A percentile compares a stretch with the other conserved stretches of the same genome.
Conservation (phyloP, 1,140 invertebrate species). For the Matsumurasca onukii region DNA sequence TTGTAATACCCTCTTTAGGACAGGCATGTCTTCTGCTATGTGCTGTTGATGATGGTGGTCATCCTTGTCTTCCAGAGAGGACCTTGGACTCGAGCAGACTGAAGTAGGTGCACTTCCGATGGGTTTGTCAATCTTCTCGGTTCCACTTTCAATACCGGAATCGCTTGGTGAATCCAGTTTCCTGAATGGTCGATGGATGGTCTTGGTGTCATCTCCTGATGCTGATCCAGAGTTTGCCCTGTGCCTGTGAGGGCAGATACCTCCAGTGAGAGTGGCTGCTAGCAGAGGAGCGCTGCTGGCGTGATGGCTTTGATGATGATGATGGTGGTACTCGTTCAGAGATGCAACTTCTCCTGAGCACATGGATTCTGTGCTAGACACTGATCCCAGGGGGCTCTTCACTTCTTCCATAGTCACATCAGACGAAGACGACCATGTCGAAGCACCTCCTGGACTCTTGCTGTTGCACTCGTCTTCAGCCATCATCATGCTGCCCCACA, state of each 20-base stretch:
- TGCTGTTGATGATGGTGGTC: conserved; percentile 57
- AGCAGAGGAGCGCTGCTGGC: conserved; percentile 66
- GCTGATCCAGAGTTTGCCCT: conserved; percentile 72
- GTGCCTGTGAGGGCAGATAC: conserved; percentile 57
- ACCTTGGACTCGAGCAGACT: conserved; percentile 81
- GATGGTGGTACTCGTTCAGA: conserved; percentile 53
- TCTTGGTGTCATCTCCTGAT: conserved; percentile 67
- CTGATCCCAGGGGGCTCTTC: conserved; percentile 80
- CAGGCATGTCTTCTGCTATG: conserved; percentile 87
- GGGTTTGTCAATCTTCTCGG: conserved; percentile 75
- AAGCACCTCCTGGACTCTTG: conserved; percentile 57
- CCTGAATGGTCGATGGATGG: conserved; percentile 62
- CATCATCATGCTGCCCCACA: conserved; percentile 50
- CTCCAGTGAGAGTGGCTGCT: conserved; percentile 73
- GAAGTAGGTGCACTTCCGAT: conserved; percentile 71
- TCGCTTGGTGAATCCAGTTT: conserved; percentile 88
- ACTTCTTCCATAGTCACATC: conserved; percentile 71
- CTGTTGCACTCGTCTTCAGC: conserved; percentile 44
- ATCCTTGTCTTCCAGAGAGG: conserved; percentile 76
- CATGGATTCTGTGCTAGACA: conserved; percentile 79
- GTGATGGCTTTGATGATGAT: conserved; percentile 49
- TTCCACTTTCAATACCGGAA: conserved; percentile 91
- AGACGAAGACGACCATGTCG: conserved; percentile 67
- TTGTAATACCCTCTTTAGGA: conserved; percentile 86
- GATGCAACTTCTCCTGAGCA: conserved; percentile 63